phyloP scores from a whole-genome alignment of 92 coral and sea anemone genomes.

The Actinostola sp. region DNA sequence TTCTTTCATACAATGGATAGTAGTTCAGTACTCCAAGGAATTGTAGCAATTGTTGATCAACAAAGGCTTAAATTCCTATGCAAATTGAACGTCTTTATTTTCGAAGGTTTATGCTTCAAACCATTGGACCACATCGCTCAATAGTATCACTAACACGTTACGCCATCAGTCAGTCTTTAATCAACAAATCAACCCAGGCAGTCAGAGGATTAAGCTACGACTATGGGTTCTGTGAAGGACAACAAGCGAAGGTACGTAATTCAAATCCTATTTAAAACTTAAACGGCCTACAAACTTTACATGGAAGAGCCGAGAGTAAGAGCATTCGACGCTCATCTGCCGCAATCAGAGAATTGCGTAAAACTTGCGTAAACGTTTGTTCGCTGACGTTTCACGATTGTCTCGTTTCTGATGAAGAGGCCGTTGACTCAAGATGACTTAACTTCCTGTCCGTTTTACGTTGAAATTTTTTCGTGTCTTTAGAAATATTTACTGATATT shows the following conservation, averaged over 20 bases:
- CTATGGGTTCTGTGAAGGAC: not conserved
- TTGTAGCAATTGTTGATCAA: not conserved
- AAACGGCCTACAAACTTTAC: no score
- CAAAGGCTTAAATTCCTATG: slow-evolving; percentile 2
- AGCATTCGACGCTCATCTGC: no score
- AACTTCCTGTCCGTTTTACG: no score
- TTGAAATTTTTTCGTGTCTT: no score
- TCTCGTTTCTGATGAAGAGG: no score
- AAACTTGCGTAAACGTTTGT: no score
- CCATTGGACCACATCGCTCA: not conserved
- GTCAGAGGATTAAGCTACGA: not conserved
- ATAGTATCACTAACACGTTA: not conserved
- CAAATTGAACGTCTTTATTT: not conserved
- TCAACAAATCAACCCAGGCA: not conserved
- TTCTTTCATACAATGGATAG: not conserved
- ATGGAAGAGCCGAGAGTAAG: no score
- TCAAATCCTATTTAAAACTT: not conserved
- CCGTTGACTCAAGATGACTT: no score
- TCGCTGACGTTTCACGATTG: no score
- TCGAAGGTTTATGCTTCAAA: not conserved
- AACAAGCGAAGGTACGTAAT: not conserved
- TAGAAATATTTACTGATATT: no score
- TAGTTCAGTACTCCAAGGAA: not conserved
- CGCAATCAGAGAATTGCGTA: no score
- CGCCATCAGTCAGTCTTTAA: no score